A percentile compares a stretch with the other conserved stretches of the same genome.
phyloP scores from a whole-genome alignment of 2,113 vertebrate genomes.

The Rousettus leschenaultii region DNA sequence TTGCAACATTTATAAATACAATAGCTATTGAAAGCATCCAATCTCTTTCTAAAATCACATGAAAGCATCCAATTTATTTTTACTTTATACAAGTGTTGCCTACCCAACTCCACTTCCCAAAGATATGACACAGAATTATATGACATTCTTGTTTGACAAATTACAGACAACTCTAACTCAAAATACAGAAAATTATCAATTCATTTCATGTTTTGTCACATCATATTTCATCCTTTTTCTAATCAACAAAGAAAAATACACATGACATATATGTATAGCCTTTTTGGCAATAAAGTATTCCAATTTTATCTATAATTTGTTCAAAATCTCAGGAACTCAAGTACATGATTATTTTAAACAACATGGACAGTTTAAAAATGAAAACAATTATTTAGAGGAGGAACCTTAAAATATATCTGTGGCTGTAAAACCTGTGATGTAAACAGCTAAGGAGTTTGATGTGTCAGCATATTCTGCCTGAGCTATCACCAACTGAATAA shows the following conservation, averaged over 20 bases:
- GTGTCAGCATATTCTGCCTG: neutral
- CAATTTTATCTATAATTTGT: neutral
- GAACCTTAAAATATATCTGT: neutral
- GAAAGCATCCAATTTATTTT: neutral
- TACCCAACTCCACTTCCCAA: neutral
- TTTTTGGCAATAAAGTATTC: slow-evolving; percentile 35
- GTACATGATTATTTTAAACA: slow-evolving; percentile 35
- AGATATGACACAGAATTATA: neutral
- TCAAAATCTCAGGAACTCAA: slow-evolving; percentile 30
- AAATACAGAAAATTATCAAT: neutral
- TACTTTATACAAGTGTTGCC: neutral
- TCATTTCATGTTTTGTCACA: slow-evolving; percentile 9
- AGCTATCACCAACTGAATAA: neutral
- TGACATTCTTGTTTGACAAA: neutral
- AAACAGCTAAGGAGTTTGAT: neutral
- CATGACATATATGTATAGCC: neutral
- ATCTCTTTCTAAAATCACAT: neutral
- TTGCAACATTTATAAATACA: neutral
- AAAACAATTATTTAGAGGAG: neutral
- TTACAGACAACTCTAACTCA: neutral
- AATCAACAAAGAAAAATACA: slow-evolving; percentile 8
- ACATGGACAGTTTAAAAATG: slow-evolving; percentile 23
- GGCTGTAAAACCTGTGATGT: neutral
- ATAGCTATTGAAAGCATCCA: neutral
- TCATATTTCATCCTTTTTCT: neutral